phyloP scores from a whole-genome alignment of 2,797 vertebrate genomes.

The Phataginus tricuspis region DNA sequence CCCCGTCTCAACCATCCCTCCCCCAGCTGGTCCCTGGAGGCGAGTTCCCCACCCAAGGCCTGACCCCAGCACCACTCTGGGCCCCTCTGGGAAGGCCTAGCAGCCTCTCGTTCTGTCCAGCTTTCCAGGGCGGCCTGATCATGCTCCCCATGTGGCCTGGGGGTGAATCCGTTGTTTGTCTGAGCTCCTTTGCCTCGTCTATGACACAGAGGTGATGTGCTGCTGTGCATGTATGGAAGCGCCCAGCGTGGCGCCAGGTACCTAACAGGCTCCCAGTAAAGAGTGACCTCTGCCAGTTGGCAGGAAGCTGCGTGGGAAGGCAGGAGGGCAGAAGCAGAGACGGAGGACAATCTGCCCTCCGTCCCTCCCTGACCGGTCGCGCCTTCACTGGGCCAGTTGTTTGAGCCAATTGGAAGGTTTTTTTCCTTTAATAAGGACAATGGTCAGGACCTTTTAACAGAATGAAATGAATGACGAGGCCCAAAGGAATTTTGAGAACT shows the following conservation, averaged over 20 bases:
- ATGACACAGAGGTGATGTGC: background rate
- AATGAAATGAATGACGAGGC: background rate
- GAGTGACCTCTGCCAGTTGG: background rate
- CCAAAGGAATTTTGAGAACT: background rate
- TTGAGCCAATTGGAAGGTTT: background rate
- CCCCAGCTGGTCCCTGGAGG: background rate
- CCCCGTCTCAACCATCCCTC: background rate
- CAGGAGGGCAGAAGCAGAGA: background rate
- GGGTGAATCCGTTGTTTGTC: accelerated
- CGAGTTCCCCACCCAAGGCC: background rate
- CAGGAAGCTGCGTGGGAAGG: background rate
- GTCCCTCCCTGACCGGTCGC: background rate
- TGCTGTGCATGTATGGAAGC: background rate
- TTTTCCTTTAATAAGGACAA: background rate
- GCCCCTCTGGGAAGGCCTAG: background rate
- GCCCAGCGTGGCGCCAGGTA: background rate
- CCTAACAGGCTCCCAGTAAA: background rate
- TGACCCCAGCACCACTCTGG: no score
- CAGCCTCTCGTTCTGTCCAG: background rate
- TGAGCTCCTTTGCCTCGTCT: background rate
- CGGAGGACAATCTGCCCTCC: background rate
- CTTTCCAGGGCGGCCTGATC: background rate
- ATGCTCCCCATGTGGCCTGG: background rate
- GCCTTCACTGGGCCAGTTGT: background rate
- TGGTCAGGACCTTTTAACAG: background rate